A percentile compares a stretch with the other conserved stretches of the same genome.
phyloP scores from a whole-genome alignment of 2,113 vertebrate species.

The Smithornis capensis region DNA sequence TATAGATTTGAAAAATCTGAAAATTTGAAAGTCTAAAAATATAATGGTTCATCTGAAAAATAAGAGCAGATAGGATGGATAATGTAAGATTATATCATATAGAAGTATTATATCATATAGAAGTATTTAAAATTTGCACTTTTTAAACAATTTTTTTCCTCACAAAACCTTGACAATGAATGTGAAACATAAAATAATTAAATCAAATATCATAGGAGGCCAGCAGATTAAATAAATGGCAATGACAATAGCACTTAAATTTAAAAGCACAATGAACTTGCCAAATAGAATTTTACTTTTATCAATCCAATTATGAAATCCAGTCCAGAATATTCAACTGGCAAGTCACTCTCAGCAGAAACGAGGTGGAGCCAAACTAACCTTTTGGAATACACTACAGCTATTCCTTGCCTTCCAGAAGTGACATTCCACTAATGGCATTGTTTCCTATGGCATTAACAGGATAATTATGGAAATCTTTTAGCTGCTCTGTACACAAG shows the following conservation, averaged over 20 bases:
- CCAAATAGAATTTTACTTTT: neutral
- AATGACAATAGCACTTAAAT: neutral
- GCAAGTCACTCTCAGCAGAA: neutral
- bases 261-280: neutral
- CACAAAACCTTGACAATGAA: neutral
- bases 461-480: neutral
- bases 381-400: neutral
- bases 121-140: neutral
- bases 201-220: neutral
- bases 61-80: neutral
- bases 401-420: neutral
- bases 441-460: neutral
- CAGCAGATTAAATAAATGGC: neutral
- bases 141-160: neutral
- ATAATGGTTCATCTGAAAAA: neutral
- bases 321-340: neutral
- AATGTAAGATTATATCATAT: neutral
- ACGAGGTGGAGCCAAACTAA: neutral
- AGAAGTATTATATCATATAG: neutral
- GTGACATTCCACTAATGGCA: too few relatives aligned
- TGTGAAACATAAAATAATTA: neutral
- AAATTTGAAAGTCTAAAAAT: too few relatives aligned
- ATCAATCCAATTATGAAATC: neutral
- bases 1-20: neutral
- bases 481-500: neutral